Evolutionary conservation across 2,888 invertebrate species (phyloP).

Genomic region (Lasioglossum calceatum): DNA sequence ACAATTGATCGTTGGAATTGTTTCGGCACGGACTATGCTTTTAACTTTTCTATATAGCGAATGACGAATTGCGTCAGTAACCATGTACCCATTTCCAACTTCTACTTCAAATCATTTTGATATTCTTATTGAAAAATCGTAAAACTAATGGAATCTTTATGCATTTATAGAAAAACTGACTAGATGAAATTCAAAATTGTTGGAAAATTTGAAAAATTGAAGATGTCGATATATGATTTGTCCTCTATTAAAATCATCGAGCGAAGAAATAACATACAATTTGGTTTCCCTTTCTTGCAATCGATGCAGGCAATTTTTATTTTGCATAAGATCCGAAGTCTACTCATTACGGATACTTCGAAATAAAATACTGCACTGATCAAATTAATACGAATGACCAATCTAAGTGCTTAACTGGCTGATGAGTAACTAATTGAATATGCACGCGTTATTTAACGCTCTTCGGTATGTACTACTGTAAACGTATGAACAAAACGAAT

Average conservation of each 20-base stretch:
- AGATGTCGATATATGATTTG: no score
- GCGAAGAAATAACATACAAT: no score
- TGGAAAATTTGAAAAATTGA: no score
- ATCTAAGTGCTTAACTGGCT: neutral
- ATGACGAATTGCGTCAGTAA: neutral
- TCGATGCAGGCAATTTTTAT: no score
- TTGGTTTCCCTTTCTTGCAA: no score
- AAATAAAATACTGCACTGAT: neutral
- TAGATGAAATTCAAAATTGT: no score
- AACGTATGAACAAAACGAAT: neutral
- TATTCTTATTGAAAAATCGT: neutral
- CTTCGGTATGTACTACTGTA: neutral
- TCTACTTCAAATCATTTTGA: neutral
- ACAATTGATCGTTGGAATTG: conserved; percentile 38
- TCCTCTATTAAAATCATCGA: no score
- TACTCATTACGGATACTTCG: neutral
- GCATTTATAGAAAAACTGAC: no score
- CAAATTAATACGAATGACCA: neutral
- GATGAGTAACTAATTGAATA: neutral
- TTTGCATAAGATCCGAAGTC: no score
- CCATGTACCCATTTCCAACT: no score
- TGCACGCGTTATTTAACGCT: neutral
- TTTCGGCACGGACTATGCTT: conserved; percentile 12
- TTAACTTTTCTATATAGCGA: neutral
- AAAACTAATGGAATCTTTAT: neutral